phyloP scores from a whole-genome alignment of 2,113 vertebrate genomes.

The Ammospiza caudacuta region DNA sequence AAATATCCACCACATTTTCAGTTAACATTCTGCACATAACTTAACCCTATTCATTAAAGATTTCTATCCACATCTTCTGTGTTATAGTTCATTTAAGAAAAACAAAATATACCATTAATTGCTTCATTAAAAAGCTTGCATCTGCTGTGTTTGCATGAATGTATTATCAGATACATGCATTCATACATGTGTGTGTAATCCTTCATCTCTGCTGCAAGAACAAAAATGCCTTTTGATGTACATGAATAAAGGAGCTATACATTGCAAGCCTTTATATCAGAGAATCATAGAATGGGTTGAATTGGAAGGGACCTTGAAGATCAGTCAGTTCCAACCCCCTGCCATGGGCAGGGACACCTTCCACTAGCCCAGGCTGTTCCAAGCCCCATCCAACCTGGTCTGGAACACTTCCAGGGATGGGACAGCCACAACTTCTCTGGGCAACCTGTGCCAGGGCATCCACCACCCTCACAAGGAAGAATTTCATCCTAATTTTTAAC shows the following conservation, averaged over 20 bases:
- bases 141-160: not conserved
- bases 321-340: rapidly evolving
- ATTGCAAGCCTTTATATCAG: not conserved
- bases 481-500: not conserved
- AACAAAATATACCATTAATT: not conserved
- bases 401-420: not conserved
- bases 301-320: not conserved
- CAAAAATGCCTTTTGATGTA: not conserved
- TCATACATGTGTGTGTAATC: not conserved
- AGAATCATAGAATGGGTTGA: not conserved
- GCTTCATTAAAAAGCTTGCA: not conserved
- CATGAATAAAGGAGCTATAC: not conserved
- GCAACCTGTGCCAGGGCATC: not conserved
- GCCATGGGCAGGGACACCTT: not conserved
- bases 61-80: not conserved
- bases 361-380: rapidly evolving
- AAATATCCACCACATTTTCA: not conserved
- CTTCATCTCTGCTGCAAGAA: not conserved
- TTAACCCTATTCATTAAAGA: not conserved
- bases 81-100: not conserved
- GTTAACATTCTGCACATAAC: not conserved
- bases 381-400: not conserved
- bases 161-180: not conserved
- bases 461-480: rapidly evolving
- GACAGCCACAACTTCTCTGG: not conserved